A percentile compares a stretch with the other conserved stretches of the same genome.
phyloP scores from a whole-genome alignment of 2,113 vertebrate species.

The Austrofundulus limnaeus region DNA sequence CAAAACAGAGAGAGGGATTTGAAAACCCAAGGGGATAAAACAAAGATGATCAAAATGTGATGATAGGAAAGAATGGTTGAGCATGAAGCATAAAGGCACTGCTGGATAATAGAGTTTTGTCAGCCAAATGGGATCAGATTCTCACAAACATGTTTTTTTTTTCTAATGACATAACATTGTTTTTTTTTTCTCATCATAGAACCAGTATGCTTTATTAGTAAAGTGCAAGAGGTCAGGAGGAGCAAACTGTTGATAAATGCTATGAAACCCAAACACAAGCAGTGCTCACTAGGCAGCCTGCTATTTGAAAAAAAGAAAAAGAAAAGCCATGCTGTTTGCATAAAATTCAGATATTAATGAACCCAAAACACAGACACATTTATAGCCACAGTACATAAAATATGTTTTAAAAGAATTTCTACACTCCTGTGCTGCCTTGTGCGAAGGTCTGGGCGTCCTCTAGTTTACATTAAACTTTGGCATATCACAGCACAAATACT shows the following conservation, averaged over 20 bases:
- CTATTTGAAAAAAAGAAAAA: background rate
- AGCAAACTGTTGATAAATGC: slow-evolving; percentile 5
- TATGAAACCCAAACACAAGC: background rate
- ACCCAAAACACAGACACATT: background rate
- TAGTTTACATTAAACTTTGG: background rate
- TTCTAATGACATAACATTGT: too few species aligned
- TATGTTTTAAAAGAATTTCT: too few species aligned
- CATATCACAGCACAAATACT: background rate
- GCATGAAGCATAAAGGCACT: background rate
- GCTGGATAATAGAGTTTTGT: slow-evolving; percentile 27
- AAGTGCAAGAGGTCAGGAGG: slow-evolving; percentile 1
- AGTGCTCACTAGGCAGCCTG: slow-evolving; percentile 1
- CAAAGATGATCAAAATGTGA: slow-evolving; percentile 9
- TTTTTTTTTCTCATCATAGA: background rate
- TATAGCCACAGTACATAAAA: background rate
- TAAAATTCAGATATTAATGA: background rate
- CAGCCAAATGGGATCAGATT: slow-evolving; percentile 5
- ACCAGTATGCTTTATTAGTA: slow-evolving; percentile 11
- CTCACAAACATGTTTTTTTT: background rate
- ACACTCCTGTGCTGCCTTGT: background rate
- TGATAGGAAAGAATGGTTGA: slow-evolving; percentile 21
- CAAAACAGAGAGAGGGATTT: background rate
- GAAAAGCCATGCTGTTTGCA: too few species aligned
- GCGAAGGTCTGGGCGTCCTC: background rate
- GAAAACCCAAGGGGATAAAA: slow-evolving; percentile 41